Evolutionary conservation across 2,113 vertebrate species (phyloP), one percentile per base, ranked within the genome.

Genomic region (Eurypyga helias): DNA sequence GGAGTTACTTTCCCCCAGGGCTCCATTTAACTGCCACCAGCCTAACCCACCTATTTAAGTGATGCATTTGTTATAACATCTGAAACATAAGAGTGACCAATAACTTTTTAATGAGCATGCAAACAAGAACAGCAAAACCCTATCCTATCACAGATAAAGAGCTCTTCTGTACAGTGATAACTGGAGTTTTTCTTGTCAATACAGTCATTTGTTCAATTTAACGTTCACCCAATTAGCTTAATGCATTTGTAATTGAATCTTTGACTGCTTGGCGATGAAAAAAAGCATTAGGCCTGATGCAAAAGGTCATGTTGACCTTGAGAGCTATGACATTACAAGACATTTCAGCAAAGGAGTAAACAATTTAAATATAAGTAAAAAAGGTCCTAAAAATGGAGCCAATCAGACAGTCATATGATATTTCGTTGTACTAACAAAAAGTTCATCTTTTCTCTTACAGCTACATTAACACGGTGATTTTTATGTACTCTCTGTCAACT

Each of bases 181-280:
- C 8, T n/a, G 33, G 23, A 85, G 73, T 83, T 93, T 92, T 87
- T 52, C 89, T 58, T 76, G 89, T 89, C 96, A 96, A 41, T 89
- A 79, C 28, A 36, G 71, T 84, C 19, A 80, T 95, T 90, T 86
- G 34, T 80, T 96, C 70, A 48, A 14, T 93, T 96, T 83, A 85
- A 80, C 18, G 76, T 66, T 97, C 76, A 89, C 38, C 46, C 92
- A 95, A 66, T 70, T 17, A 48, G 72, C 91, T 78, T 94, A 95
- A 96, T 96, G 92, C 83, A 96, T 96, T 97, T 96, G 81, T 97
- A 97, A 98, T 95, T 83, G 93, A 92, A 91, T 95, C 60, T 91
- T 17, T 48, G 87, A 23, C 75, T 93, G 71, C 75, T 64, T 83
- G 71, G 57, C 84, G 94, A 73, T 73, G 86, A 94, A 93, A 82